Evolutionary conservation across 2,888 invertebrate species (phyloP).

Genomic region (Hydroisotoma schaefferi): DNA sequence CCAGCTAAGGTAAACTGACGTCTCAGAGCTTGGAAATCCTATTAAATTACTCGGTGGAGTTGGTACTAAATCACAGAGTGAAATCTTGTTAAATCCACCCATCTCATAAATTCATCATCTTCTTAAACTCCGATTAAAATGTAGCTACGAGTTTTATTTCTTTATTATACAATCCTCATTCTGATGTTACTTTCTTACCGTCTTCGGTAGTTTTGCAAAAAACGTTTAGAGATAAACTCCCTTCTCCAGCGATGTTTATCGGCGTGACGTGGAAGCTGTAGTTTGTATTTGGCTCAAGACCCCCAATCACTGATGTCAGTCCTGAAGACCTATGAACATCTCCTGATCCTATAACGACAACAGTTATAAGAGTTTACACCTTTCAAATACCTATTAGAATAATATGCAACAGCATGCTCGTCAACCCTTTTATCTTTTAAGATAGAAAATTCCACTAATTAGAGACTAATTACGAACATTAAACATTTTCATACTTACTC

Average conservation of each 20-base stretch:
- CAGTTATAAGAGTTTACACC: slow-evolving; percentile 16
- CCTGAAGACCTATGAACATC: slow-evolving; percentile 42
- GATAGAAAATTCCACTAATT: too few species aligned
- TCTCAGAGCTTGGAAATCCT: slow-evolving; percentile 43
- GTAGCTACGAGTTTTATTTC: neutral
- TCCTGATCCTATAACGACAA: slow-evolving; percentile 24
- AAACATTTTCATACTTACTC: slow-evolving; percentile 14
- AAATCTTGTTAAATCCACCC: neutral
- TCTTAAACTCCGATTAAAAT: slow-evolving; percentile 1
- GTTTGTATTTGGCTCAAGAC: slow-evolving; percentile 42
- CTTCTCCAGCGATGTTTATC: slow-evolving; percentile 43
- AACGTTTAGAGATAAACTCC: slow-evolving; percentile 36
- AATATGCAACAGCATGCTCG: too few species aligned
- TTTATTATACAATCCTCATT: neutral
- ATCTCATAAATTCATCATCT: slow-evolving; percentile 6
- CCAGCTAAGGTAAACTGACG: slow-evolving; percentile 46
- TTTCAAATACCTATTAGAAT: too few species aligned
- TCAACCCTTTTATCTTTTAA: slow-evolving; percentile 8
- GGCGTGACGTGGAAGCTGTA: slow-evolving; percentile 45
- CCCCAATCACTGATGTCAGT: slow-evolving; percentile 41
- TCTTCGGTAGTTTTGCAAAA: slow-evolving; percentile 48
- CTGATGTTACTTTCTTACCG: slow-evolving; percentile 26
- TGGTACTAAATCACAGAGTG: slow-evolving; percentile 40
- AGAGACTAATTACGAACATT: slow-evolving; percentile 8
- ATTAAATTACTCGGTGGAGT: slow-evolving; percentile 43